Percentiles rank a stretch among this genome's conserved stretches.
Evolutionary conservation across 2,113 vertebrate genomes (phyloP).

Genomic region (Podarcis muralis): DNA sequence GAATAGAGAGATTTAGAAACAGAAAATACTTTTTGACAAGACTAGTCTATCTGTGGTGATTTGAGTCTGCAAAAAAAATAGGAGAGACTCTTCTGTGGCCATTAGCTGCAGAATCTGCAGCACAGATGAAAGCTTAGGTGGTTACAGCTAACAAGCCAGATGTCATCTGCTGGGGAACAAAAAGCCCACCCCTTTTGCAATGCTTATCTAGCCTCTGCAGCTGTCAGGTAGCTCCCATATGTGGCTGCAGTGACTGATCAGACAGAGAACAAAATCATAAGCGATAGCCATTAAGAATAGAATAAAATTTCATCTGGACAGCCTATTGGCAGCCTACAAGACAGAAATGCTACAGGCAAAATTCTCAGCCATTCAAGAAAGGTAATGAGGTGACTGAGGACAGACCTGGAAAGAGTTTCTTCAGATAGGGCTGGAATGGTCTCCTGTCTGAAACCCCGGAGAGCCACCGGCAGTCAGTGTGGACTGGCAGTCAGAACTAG

Average conservation of each 20-base stretch:
- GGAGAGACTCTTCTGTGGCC: constrained; percentile 22
- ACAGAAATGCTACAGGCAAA: constrained; percentile 13
- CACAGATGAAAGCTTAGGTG: constrained; percentile 33
- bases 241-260: constrained; percentile 27
- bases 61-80: constrained; percentile 41
- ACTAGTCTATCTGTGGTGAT: not conserved
- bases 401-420: not conserved
- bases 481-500: not conserved
- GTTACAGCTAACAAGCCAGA: constrained; percentile 61
- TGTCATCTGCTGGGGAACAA: constrained; percentile 38
- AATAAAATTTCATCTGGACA: constrained; percentile 11
- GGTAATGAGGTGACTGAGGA: not conserved
- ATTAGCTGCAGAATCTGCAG: constrained; percentile 38
- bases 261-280: constrained; percentile 14
- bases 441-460: too few species aligned
- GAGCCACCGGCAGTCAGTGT: too few species aligned
- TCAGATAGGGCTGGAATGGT: too few species aligned
- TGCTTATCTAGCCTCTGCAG: constrained; percentile 38
- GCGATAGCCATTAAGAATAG: constrained; percentile 14
- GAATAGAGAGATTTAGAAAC: rapidly evolving
- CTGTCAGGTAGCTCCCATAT: constrained; percentile 44
- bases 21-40: constrained; percentile 30
- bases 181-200: not conserved
- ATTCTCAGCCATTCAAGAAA: not conserved
- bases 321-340: not conserved